These are phyloP conservation scores for Girardinichthys multiradiatus DNA, from an alignment of 2,113 vertebrate genomes.

Conservation along the genomic window DNA sequence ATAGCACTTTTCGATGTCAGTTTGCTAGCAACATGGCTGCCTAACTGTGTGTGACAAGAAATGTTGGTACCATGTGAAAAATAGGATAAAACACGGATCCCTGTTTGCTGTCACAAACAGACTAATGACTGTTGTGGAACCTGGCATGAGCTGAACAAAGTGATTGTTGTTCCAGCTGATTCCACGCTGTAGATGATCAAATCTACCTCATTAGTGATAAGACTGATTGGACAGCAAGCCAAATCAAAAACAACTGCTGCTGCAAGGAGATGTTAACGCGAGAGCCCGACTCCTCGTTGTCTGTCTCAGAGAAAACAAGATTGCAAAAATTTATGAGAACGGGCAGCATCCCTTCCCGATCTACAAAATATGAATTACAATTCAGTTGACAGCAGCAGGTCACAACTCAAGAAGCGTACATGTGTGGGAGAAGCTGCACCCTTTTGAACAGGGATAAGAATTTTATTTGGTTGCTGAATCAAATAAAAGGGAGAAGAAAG, in stretches of 20 bases:
- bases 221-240: slow-evolving; percentile 6
- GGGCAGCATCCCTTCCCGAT: not conserved
- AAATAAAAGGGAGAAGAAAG: not conserved
- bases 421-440: not conserved
- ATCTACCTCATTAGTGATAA: slow-evolving; percentile 25
- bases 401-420: not conserved
- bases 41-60: not conserved
- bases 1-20: not conserved
- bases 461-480: not conserved
- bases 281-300: not conserved
- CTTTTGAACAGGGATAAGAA: not conserved
- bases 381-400: not conserved
- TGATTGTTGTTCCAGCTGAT: slow-evolving; percentile 5
- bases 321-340: not conserved
- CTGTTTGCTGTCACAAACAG: slow-evolving; percentile 1
- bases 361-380: not conserved
- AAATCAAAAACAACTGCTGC: slow-evolving; percentile 9
- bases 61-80: not conserved
- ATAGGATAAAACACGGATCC: not conserved
- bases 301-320: not conserved
- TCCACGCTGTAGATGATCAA: slow-evolving; percentile 22
- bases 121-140: slow-evolving; percentile 1
- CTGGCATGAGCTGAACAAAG: slow-evolving; percentile 9
- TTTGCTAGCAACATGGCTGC: not conserved
- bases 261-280: not conserved